A percentile compares a stretch with the other conserved stretches of the same genome.
These are phyloP conservation scores for Clostera curtula DNA, from an alignment of 2,888 invertebrate genomes.

Conservation along the genomic window DNA sequence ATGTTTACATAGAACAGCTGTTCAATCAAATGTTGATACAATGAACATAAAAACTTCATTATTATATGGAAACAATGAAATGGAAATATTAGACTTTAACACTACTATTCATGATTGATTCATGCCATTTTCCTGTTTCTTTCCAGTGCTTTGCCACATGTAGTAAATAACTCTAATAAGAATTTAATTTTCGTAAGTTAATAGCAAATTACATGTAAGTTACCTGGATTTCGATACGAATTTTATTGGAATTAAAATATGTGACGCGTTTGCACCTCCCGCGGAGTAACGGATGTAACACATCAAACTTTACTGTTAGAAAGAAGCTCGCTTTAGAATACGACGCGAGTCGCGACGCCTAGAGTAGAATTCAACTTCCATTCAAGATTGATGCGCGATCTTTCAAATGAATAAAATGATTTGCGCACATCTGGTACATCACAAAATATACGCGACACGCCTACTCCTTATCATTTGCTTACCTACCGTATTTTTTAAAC, in stretches of 20 bases:
- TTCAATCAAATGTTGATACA: too few species aligned
- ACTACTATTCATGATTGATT: too few species aligned
- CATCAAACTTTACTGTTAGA: conserved; percentile 47
- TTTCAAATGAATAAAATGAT: conserved; percentile 19
- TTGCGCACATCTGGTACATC: conserved; percentile 18
- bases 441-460: conserved; percentile 6
- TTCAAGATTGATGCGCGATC: conserved; percentile 28
- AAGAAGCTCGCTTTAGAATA: conserved; percentile 28
- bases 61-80: too few species aligned
- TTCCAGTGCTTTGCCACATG: too few species aligned
- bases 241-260: conserved; percentile 16
- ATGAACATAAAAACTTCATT: too few species aligned
- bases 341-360: too few species aligned
- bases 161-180: neutral
- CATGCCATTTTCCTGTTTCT: too few species aligned
- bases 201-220: conserved; percentile 8
- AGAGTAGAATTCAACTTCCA: conserved; percentile 51
- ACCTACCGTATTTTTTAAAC: neutral
- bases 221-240: conserved; percentile 23
- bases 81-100: too few species aligned
- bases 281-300: conserved; percentile 51
- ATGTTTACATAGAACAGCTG: too few species aligned
- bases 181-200: neutral
- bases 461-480: neutral
- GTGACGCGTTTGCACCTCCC: conserved; percentile 30